Evolutionary conservation across 2,888 invertebrate species (phyloP).

Genomic region (Melikaiella ostensackeni): DNA sequence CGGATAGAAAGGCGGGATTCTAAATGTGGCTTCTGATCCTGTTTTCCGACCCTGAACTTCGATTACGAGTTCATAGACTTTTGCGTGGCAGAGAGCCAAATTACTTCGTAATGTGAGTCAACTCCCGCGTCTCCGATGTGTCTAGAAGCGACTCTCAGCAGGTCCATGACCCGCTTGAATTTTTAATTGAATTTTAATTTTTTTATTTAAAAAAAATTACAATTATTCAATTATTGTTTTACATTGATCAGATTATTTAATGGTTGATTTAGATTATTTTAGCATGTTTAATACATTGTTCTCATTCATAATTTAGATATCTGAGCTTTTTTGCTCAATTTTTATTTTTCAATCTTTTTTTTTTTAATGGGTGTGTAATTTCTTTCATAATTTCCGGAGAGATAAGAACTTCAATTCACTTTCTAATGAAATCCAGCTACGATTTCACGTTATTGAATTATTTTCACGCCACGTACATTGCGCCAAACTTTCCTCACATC

Average conservation of each 20-base stretch:
- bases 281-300: neutral
- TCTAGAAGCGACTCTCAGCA: constrained; percentile 42
- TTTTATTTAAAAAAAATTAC: neutral
- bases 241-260: too few species aligned
- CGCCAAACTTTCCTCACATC: constrained; percentile 24
- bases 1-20: neutral
- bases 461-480: constrained; percentile 22
- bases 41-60: constrained; percentile 36
- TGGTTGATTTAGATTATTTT: neutral
- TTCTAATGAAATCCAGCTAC: constrained; percentile 27
- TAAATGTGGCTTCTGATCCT: constrained; percentile 31
- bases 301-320: neutral
- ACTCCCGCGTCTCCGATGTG: constrained; percentile 48
- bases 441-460: constrained; percentile 38
- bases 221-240: too few species aligned
- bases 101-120: constrained; percentile 53
- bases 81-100: constrained; percentile 53
- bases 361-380: neutral
- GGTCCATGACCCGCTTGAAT: neutral
- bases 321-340: neutral
- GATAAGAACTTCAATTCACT: constrained; percentile 26
- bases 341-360: neutral
- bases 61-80: constrained; percentile 38
- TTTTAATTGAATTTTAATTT: neutral
- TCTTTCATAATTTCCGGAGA: constrained; percentile 34